These are phyloP conservation scores for Tetragonula carbonaria DNA, from an alignment of 2,888 invertebrate species.

Conservation along the genomic window DNA sequence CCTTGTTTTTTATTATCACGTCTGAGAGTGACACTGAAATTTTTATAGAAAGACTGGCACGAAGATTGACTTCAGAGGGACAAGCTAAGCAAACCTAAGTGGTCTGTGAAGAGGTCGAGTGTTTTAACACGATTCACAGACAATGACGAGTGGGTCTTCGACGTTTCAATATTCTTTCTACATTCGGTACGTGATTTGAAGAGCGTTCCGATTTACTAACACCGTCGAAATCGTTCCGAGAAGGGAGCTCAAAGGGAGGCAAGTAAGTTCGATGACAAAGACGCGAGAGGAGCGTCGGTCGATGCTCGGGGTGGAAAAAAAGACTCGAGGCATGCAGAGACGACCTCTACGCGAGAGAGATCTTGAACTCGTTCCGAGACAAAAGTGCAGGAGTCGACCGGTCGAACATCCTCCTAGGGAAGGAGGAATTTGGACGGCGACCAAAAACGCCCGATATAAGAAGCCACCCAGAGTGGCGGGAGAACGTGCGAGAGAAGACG, in stretches of 20 bases:
- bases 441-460: slow-evolving; percentile 64
- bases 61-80: neutral
- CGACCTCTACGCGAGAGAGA: slow-evolving; percentile 60
- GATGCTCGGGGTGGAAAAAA: neutral
- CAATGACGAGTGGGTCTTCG: neutral
- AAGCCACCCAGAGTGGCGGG: slow-evolving; percentile 47
- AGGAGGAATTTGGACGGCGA: slow-evolving; percentile 67
- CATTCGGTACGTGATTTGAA: neutral
- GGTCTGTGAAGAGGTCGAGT: neutral
- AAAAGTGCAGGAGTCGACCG: slow-evolving; percentile 56
- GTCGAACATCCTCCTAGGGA: slow-evolving; percentile 53
- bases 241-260: neutral
- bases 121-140: neutral
- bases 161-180: neutral
- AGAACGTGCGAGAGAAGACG: slow-evolving; percentile 42
- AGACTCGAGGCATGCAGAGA: slow-evolving; percentile 37
- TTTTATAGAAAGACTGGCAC: neutral
- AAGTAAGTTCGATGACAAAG: neutral
- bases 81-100: neutral
- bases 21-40: neutral
- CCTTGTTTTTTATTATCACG: neutral
- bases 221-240: neutral
- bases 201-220: neutral
- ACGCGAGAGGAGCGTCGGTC: slow-evolving; percentile 2
- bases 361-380: slow-evolving; percentile 68